These are phyloP conservation scores for Phytoseiulus persimilis DNA, from an alignment of 2,888 invertebrate species.

Conservation along the genomic window DNA sequence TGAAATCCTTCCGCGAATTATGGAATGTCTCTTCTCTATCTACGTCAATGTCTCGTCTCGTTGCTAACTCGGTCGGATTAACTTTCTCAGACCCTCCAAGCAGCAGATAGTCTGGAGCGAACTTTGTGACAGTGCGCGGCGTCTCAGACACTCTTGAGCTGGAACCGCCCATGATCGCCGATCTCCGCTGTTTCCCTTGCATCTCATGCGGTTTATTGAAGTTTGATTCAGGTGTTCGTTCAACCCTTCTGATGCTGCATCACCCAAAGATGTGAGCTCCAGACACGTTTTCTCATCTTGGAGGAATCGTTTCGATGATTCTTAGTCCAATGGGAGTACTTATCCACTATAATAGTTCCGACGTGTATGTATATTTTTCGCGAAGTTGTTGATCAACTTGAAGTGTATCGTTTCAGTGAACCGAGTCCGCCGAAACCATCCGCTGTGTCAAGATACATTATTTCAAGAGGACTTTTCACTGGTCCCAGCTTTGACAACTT, in stretches of 20 bases:
- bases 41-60: background rate
- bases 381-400: constrained; percentile 31
- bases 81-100: background rate
- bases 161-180: background rate
- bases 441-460: constrained; percentile 39
- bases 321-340: constrained; percentile 25
- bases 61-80: background rate
- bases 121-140: constrained; percentile 5
- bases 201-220: constrained; percentile 34
- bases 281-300: constrained; percentile 5
- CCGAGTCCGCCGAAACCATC: constrained; percentile 22
- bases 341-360: constrained; percentile 22
- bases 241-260: constrained; percentile 27
- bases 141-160: background rate
- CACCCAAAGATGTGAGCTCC: constrained; percentile 35
- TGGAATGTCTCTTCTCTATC: background rate
- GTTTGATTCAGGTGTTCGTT: constrained; percentile 39
- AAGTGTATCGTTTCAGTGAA: constrained; percentile 37
- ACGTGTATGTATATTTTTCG: background rate
- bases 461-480: constrained; percentile 39
- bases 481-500: constrained; percentile 37
- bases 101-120: constrained; percentile 34
- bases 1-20: background rate
- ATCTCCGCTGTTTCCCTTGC: background rate
- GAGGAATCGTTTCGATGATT: constrained; percentile 10